Evolutionary conservation across 2,113 vertebrate species (phyloP).

Genomic region (Pseudolaguvia tuberculata): DNA sequence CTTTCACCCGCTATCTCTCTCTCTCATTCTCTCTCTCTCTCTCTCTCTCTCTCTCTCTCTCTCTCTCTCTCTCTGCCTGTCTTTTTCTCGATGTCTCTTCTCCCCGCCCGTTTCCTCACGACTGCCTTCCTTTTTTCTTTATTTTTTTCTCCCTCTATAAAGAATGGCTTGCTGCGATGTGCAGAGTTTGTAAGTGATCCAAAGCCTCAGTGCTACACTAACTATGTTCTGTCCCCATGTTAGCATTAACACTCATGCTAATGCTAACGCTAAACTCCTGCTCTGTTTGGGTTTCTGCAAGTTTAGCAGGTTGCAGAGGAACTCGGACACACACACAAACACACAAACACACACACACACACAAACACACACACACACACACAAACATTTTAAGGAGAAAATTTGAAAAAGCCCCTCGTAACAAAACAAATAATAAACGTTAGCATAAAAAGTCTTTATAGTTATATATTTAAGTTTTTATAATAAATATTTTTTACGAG

Average conservation of each 20-base stretch:
- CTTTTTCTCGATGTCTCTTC: too few species aligned
- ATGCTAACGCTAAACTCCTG: slow-evolving; percentile 37
- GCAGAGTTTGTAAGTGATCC: slow-evolving; percentile 75
- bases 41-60: neutral
- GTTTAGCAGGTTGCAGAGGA: neutral
- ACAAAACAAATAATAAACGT: neutral
- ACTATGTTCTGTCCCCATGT: neutral
- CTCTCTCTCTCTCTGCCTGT: slow-evolving; percentile 24
- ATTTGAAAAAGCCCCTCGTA: slow-evolving; percentile 22
- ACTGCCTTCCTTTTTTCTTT: slow-evolving; percentile 53
- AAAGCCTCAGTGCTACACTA: slow-evolving; percentile 33
- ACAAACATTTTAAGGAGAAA: too few species aligned
- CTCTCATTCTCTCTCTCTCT: too few species aligned
- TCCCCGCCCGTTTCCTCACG: slow-evolving; percentile 14
- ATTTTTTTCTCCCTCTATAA: slow-evolving; percentile 64
- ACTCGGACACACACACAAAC: neutral
- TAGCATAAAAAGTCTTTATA: too few species aligned
- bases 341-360: neutral
- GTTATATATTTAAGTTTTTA: too few species aligned
- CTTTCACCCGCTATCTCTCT: too few species aligned
- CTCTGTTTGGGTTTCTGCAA: slow-evolving; percentile 29
- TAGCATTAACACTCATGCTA: slow-evolving; percentile 31
- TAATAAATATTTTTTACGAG: too few species aligned
- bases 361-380: neutral
- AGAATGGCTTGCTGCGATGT: slow-evolving; percentile 74